phyloP scores from a whole-genome alignment of 2,113 vertebrate genomes.

The Herpailurus yagouaroundi region DNA sequence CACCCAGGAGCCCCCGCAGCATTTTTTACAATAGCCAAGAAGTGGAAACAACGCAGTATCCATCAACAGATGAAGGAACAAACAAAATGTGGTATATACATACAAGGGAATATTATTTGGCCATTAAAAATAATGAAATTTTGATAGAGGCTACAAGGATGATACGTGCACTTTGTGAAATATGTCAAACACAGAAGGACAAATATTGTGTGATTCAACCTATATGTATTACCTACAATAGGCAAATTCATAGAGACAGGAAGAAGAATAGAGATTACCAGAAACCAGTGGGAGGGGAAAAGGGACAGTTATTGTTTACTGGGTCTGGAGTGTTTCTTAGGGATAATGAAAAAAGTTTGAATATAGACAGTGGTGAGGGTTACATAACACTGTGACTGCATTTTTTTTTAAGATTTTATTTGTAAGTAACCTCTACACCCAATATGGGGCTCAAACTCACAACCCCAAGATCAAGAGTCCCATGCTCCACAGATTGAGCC shows the following conservation, averaged over 20 bases:
- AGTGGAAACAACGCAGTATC: background rate
- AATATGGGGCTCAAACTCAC: background rate
- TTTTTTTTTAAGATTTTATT: background rate
- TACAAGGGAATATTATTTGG: background rate
- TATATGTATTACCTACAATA: background rate
- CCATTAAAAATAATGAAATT: slow-evolving; percentile 26
- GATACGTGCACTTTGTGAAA: background rate
- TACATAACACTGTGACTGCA: background rate
- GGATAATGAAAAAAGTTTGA: background rate
- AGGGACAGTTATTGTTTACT: background rate
- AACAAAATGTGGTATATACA: background rate
- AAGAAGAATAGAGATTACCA: background rate
- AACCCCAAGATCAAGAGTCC: background rate
- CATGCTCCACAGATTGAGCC: background rate
- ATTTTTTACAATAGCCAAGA: slow-evolving; percentile 12
- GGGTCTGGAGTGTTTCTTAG: background rate
- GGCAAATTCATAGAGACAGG: background rate
- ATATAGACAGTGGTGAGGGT: background rate
- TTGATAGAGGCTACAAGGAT: background rate
- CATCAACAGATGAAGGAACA: background rate
- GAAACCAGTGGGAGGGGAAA: background rate
- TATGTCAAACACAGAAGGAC: background rate
- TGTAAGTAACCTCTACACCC: background rate
- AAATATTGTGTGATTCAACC: background rate
- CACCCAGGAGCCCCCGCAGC: background rate